phyloP scores from a whole-genome alignment of 2,113 vertebrate species.

The Triplophysa dalaica region DNA sequence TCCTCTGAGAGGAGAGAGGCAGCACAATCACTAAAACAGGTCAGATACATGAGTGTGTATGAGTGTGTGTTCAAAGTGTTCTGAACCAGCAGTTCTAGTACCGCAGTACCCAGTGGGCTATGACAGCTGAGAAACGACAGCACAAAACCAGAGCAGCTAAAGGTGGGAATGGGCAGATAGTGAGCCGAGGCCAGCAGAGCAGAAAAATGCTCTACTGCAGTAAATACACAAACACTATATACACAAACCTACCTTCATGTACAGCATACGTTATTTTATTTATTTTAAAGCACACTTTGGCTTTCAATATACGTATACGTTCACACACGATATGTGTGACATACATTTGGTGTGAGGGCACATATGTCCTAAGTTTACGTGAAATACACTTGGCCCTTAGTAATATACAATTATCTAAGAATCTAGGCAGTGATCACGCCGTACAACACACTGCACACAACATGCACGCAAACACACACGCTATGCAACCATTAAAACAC shows the following conservation, averaged over 20 bases:
- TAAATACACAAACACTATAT: constrained; percentile 10
- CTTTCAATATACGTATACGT: no score
- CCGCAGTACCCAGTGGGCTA: constrained; percentile 40
- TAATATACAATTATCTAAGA: no score
- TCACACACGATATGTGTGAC: no score
- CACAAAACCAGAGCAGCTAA: constrained; percentile 15
- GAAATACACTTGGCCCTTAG: no score
- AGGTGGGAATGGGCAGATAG: not conserved
- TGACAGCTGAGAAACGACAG: constrained; percentile 37
- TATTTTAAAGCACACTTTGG: not conserved
- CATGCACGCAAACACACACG: constrained; percentile 31
- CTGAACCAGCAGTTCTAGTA: constrained; percentile 41
- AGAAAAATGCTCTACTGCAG: constrained; percentile 14
- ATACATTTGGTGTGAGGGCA: no score
- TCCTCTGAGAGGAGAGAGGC: constrained; percentile 32
- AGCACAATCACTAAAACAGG: not conserved
- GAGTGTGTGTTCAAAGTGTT: constrained; percentile 30
- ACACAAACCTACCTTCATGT: not conserved
- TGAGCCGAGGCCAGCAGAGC: not conserved
- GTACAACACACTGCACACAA: not conserved
- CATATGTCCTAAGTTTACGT: no score
- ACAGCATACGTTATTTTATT: not conserved
- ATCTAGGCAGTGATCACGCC: constrained; percentile 8
- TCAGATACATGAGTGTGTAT: constrained; percentile 30
- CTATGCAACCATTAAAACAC: constrained; percentile 29